These are phyloP conservation scores for Rhinogobius similis DNA, from an alignment of 2,113 vertebrate species.

Conservation along the genomic window DNA sequence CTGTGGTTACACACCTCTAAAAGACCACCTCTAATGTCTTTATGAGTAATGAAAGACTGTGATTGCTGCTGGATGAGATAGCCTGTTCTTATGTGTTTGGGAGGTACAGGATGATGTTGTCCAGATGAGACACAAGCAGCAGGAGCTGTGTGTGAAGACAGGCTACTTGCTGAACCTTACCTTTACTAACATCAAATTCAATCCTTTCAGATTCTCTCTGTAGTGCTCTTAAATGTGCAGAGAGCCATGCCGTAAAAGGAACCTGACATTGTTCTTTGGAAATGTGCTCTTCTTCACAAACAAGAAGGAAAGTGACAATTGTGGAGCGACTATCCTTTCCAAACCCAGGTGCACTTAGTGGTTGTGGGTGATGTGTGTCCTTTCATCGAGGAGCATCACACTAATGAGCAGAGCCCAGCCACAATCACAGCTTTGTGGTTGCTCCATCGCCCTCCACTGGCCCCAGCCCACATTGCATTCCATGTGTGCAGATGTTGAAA, in stretches of 20 bases:
- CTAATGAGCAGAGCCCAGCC: constrained; percentile 1
- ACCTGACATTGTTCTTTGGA: background rate
- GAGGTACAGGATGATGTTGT: background rate
- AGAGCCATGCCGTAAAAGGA: background rate
- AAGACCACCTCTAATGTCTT: no score
- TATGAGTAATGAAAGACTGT: background rate
- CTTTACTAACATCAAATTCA: background rate
- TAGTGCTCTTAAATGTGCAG: background rate
- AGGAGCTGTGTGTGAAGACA: background rate
- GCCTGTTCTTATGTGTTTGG: background rate
- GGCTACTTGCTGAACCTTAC: background rate
- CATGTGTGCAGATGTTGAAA: background rate
- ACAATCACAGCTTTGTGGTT: constrained; percentile 1
- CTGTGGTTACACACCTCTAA: background rate
- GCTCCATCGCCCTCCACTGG: background rate
- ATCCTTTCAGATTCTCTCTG: background rate
- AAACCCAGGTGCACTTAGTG: constrained; percentile 6
- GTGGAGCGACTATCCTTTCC: background rate
- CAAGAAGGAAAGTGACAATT: background rate
- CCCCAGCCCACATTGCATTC: background rate
- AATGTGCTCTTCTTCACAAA: background rate
- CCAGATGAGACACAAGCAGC: background rate
- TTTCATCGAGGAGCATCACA: background rate
- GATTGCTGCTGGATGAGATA: background rate
- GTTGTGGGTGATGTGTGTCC: background rate